phyloP scores from a whole-genome alignment of 2,888 invertebrate species.

The Rhorus exstirpatorius region DNA sequence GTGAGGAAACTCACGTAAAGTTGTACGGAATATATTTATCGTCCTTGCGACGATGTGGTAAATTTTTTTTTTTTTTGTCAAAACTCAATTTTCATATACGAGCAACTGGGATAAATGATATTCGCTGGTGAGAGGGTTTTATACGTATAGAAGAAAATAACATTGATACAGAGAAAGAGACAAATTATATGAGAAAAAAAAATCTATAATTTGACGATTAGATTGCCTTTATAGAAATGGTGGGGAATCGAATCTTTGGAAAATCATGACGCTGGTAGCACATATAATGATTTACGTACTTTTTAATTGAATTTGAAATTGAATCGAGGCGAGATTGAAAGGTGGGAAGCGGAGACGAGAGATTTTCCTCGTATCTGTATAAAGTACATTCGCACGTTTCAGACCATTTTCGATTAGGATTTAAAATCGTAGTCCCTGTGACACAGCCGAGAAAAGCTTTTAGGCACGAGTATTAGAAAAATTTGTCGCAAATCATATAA shows the following conservation, averaged over 20 bases:
- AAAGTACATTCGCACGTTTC: too few relatives aligned
- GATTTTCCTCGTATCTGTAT: background rate
- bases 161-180: background rate
- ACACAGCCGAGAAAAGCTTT: slow-evolving; percentile 20
- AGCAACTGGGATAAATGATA: too few relatives aligned
- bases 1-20: too few relatives aligned
- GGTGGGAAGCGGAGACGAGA: slow-evolving; percentile 6
- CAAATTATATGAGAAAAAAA: background rate
- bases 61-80: too few relatives aligned
- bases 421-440: background rate
- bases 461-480: slow-evolving; percentile 20
- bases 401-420: slow-evolving; percentile 22
- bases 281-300: background rate
- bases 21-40: too few relatives aligned
- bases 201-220: slow-evolving; percentile 17
- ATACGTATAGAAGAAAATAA: background rate
- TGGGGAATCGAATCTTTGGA: slow-evolving; percentile 13
- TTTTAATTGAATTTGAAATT: slow-evolving; percentile 36
- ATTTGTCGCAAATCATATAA: too few relatives aligned
- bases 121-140: background rate
- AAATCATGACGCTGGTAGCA: background rate
- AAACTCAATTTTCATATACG: too few relatives aligned
- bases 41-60: too few relatives aligned
- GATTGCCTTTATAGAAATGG: background rate
- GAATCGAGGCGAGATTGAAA: slow-evolving; percentile 22